Evolutionary conservation across 2,888 invertebrate genomes (phyloP).

Genomic region (Ditula angustiorana): DNA sequence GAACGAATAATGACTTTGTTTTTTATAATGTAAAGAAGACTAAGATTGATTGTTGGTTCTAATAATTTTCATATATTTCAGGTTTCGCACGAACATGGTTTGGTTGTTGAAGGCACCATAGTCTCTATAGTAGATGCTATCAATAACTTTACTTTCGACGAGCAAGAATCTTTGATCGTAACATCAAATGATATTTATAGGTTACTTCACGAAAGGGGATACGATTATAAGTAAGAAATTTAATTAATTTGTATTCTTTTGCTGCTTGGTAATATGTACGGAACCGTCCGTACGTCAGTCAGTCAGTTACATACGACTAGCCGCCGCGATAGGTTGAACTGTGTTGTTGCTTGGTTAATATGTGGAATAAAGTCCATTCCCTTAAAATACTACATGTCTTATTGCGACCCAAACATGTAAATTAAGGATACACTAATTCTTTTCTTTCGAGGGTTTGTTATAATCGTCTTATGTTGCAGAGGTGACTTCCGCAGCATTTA

Average conservation of each 20-base stretch:
- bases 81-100: constrained; percentile 21
- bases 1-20: too few species aligned
- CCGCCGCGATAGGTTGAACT: too few species aligned
- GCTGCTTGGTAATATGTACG: not conserved
- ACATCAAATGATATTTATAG: constrained; percentile 23
- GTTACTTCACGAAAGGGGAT: constrained; percentile 33
- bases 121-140: not conserved
- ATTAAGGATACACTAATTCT: not conserved
- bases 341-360: too few species aligned
- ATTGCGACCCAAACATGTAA: too few species aligned
- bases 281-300: not conserved
- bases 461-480: constrained; percentile 45
- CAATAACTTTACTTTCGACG: not conserved
- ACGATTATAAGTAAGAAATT: constrained; percentile 30
- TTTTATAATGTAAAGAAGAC: too few species aligned
- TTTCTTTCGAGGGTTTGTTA: too few species aligned
- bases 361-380: too few species aligned
- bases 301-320: too few species aligned
- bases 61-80: constrained; percentile 1
- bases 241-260: not conserved
- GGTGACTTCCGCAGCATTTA: constrained; percentile 55
- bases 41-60: not conserved
- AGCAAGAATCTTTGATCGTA: constrained; percentile 11
- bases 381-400: too few species aligned
- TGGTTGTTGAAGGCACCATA: constrained; percentile 23